phyloP scores from a whole-genome alignment of 2,888 invertebrate genomes.

The Uloborus plumipes region DNA sequence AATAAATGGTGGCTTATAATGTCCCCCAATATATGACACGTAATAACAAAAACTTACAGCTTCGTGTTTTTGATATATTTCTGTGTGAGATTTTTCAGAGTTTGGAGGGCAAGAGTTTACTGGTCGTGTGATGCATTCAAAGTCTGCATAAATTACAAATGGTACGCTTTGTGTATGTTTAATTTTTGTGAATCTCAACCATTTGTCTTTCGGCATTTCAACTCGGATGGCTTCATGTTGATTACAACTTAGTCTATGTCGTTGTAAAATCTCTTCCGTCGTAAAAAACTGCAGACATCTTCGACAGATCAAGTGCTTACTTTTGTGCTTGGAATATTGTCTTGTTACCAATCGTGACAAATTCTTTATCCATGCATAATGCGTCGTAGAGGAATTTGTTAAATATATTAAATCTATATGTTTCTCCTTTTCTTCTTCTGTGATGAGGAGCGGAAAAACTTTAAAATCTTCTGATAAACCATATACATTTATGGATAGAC shows the following conservation, averaged over 20 bases:
- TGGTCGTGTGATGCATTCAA: too few relatives aligned
- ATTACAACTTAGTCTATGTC: constrained; percentile 1
- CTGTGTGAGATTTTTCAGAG: too few relatives aligned
- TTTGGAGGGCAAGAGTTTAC: not conserved
- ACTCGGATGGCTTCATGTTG: not conserved
- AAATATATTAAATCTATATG: not conserved
- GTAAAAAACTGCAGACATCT: not conserved
- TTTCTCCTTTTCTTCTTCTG: not conserved
- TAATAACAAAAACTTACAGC: too few relatives aligned
- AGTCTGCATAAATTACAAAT: not conserved
- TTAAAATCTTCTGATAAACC: not conserved
- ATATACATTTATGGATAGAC: constrained; percentile 22
- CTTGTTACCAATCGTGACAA: not conserved
- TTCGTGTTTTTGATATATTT: too few relatives aligned
- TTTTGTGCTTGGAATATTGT: not conserved
- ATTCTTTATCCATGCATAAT: not conserved
- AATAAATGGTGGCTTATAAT: too few relatives aligned
- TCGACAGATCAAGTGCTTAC: too few relatives aligned
- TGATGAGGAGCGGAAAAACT: not conserved
- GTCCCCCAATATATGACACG: too few relatives aligned
- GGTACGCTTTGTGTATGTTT: not conserved
- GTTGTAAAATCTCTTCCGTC: not conserved
- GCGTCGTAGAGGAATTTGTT: not conserved
- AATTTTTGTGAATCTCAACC: constrained; percentile 1
- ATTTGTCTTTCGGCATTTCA: constrained; percentile 13